A percentile compares a stretch with the other conserved stretches of the same genome.
phyloP scores from a whole-genome alignment of 1,140 invertebrate genomes.

The Drosophila tsacasi region DNA sequence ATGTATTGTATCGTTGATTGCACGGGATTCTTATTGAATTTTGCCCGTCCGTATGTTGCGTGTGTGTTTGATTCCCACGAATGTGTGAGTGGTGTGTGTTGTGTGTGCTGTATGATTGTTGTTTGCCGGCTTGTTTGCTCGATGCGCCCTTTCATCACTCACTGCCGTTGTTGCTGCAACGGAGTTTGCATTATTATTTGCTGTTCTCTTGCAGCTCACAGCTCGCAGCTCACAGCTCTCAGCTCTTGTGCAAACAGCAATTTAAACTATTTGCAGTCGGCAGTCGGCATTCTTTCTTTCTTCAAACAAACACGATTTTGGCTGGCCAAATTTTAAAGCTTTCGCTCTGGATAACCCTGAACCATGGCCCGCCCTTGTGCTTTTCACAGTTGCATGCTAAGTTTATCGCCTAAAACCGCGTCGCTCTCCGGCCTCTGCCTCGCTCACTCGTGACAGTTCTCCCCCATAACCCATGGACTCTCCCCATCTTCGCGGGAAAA shows the following conservation, averaged over 20 bases:
- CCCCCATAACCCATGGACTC: background rate
- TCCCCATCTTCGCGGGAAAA: constrained; percentile 50
- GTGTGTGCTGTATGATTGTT: constrained; percentile 54
- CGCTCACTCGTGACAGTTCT: constrained; percentile 12
- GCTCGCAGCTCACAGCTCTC: constrained; percentile 1
- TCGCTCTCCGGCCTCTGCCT: background rate
- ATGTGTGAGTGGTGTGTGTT: constrained; percentile 9
- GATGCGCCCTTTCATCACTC: constrained; percentile 40
- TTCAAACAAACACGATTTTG: constrained; percentile 49
- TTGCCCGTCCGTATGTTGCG: constrained; percentile 19
- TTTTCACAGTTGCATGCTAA: constrained; percentile 68
- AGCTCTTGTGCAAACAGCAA: constrained; percentile 58
- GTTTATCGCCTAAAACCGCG: constrained; percentile 41
- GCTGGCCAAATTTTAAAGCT: constrained; percentile 32
- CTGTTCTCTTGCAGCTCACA: constrained; percentile 39
- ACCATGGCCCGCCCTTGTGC: constrained; percentile 22
- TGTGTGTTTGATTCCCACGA: constrained; percentile 19
- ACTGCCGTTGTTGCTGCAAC: constrained; percentile 7
- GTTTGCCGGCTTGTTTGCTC: constrained; percentile 29
- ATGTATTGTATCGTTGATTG: constrained; percentile 77
- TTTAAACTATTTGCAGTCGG: constrained; percentile 58
- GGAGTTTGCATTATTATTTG: constrained; percentile 47
- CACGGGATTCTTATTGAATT: constrained; percentile 71
- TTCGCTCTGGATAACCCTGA: constrained; percentile 11
- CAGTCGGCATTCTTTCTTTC: constrained; percentile 58